A percentile compares a stretch with the other conserved stretches of the same genome.
Evolutionary conservation across 2,888 invertebrate genomes (phyloP).

Genomic region (Salpingus planirostris): DNA sequence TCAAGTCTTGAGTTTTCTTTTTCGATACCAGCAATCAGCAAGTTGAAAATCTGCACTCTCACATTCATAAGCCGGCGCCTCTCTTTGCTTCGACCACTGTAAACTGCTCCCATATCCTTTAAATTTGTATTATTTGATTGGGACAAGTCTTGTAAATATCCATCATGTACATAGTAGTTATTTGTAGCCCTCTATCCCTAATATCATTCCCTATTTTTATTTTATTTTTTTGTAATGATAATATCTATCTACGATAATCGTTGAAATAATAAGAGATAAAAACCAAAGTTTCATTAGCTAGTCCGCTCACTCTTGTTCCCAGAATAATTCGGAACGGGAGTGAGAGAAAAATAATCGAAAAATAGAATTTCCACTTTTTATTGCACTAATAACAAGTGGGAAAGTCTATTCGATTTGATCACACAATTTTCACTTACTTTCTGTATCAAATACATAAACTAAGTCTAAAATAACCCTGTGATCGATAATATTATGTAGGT

Average conservation of each 20-base stretch:
- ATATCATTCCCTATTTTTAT: background rate
- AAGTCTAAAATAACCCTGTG: conserved; percentile 18
- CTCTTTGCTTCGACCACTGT: conserved; percentile 35
- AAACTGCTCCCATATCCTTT: conserved; percentile 32
- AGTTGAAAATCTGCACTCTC: conserved; percentile 41
- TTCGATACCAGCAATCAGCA: conserved; percentile 41
- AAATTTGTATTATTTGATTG: background rate
- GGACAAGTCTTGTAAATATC: conserved; percentile 9
- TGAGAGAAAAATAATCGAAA: too few species aligned
- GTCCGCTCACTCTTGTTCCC: conserved; percentile 24
- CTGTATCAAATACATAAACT: conserved; percentile 20
- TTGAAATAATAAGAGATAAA: conserved; percentile 11
- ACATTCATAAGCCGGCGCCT: conserved; percentile 29
- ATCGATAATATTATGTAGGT: conserved; percentile 35
- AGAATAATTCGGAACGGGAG: conserved; percentile 1
- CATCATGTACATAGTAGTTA: conserved; percentile 31
- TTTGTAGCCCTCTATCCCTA: conserved; percentile 17
- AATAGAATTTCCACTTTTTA: too few species aligned
- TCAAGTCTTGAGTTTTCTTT: conserved; percentile 37
- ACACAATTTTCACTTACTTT: conserved; percentile 12
- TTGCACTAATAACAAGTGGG: too few species aligned
- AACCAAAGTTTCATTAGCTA: conserved; percentile 40
- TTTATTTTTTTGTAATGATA: too few species aligned
- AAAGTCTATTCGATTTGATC: conserved; percentile 8
- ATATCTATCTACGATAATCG: conserved; percentile 15